Evolutionary conservation across 1,140 invertebrate genomes (phyloP).

Genomic region (Drosophila pectinifera): DNA sequence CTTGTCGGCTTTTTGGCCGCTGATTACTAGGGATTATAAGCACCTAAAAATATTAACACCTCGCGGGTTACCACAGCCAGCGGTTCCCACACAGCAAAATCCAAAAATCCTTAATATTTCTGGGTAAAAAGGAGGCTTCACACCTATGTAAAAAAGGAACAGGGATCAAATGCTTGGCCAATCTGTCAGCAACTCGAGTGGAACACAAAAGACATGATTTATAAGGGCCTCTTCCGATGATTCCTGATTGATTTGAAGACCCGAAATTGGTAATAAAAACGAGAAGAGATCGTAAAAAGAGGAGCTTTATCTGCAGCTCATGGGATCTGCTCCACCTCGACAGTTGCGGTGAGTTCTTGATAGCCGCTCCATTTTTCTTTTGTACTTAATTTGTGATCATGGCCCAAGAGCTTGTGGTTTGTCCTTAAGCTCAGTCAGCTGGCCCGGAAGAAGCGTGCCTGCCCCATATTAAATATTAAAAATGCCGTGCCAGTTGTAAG

Average conservation of each 20-base stretch:
- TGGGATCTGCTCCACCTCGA: not conserved
- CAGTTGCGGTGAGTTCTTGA: conserved; percentile 69
- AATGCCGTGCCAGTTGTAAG: no score
- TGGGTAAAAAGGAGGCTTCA: conserved; percentile 7
- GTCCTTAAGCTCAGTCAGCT: conserved; percentile 7
- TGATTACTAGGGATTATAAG: conserved; percentile 66
- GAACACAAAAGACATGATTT: conserved; percentile 43
- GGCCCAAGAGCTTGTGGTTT: conserved; percentile 25
- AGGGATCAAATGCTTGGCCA: conserved; percentile 36
- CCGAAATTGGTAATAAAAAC: conserved; percentile 3
- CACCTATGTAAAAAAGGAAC: conserved; percentile 29
- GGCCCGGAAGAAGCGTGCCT: conserved; percentile 4
- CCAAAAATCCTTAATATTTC: conserved; percentile 13
- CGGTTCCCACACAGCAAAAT: conserved; percentile 22
- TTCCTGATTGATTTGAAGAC: conserved; percentile 52
- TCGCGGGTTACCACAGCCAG: not conserved
- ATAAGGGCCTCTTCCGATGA: conserved; percentile 3
- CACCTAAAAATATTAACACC: conserved; percentile 36
- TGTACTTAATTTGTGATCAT: conserved; percentile 44
- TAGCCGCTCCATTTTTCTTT: conserved; percentile 48
- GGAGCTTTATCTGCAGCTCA: not conserved
- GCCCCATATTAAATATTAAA: no score
- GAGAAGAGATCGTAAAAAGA: not conserved
- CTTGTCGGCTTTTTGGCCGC: conserved; percentile 62
- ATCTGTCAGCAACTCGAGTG: conserved; percentile 63